Conservation (phyloP, 2,113 vertebrate genomes). For the Lipotes vexillifer region DNA sequence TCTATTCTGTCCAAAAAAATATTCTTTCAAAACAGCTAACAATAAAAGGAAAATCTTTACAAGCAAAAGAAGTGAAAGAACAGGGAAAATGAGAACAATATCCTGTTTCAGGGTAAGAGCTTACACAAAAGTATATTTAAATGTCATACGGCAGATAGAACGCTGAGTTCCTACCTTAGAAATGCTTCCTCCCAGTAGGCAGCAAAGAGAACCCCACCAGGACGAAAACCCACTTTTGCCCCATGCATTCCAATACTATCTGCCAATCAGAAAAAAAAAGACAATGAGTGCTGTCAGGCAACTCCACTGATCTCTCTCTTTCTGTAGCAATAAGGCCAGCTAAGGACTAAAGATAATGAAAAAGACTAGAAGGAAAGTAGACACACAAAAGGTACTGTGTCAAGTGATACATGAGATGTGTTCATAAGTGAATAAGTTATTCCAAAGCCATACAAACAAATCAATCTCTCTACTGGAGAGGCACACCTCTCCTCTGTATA, state of each 20-base stretch:
- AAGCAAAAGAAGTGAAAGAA: constrained; percentile 15
- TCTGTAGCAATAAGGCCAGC: not conserved
- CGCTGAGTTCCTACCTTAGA: not conserved
- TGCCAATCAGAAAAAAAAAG: not conserved
- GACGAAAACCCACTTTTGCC: not conserved
- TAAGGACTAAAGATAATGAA: not conserved
- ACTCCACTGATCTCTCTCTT: not conserved
- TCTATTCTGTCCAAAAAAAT: not conserved
- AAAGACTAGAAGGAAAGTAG: not conserved
- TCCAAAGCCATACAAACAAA: constrained; percentile 55
- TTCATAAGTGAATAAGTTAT: constrained; percentile 43
- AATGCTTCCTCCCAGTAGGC: not conserved
- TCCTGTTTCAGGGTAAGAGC: not conserved
- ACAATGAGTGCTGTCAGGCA: not conserved
- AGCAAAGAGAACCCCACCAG: not conserved
- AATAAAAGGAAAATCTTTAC: not conserved
- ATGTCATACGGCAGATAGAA: not conserved
- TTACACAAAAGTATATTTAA: not conserved
- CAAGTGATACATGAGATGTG: constrained; percentile 10
- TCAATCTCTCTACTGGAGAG: constrained; percentile 62
- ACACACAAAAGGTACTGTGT: not conserved
- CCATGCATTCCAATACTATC: not conserved
- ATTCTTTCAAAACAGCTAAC: not conserved
- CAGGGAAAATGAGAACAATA: not conserved
- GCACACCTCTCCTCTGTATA: constrained; percentile 35